Evolutionary conservation across 2,888 invertebrate genomes (phyloP), one percentile per base, ranked within the genome.

Genomic region (Coecobrya sp.): DNA sequence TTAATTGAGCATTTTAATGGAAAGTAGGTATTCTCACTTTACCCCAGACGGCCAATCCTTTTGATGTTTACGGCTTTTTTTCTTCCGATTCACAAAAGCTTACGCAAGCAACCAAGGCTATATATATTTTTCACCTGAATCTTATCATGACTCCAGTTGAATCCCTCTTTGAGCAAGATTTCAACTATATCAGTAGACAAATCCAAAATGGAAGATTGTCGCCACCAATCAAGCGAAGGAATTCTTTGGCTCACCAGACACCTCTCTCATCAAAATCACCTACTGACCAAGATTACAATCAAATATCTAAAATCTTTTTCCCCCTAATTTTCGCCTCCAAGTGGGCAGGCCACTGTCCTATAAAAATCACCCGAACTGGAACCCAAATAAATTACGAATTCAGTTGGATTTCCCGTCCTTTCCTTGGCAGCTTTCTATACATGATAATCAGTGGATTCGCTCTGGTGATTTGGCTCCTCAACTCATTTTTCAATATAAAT

Each of bases 131-230:
- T 5, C 4, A 25, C 1, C 1, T 65, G n/a, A 25, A 22, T n/a
- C 19, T 19, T 19, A 1, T 65, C 22, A 86, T 86, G 86, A 55
- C 73, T 1, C 73, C 73, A 36, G 16, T 86, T 13, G 86, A 86
- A 36, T 55, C 86, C 3, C 68, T 73, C 8, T 87, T 87, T 19
- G 22, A 87, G 25, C 16, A 30, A 19, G 87, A 87, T 25, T 87
- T 87, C n/a, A 62, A 76, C 25, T 73, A 16, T 19, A 87, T 73
- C 5, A 59, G 36, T 16, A 73, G n/a, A 30, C 36, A 42, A 30
- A 73, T 76, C 30, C 30, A 62, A 59, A 10, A 19, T 19, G 19
- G 42, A 45, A 76, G 42, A 0, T 16, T 16, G n/a, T n/a, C n/a
- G n/a, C n/a, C n/a, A 42, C 52, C n/a, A 11, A 16, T 52, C n/a